Evolutionary conservation across 37 sponge, comb jelly and placozoan species (phyloP).

Genomic region (Eunapius fragilis): DNA sequence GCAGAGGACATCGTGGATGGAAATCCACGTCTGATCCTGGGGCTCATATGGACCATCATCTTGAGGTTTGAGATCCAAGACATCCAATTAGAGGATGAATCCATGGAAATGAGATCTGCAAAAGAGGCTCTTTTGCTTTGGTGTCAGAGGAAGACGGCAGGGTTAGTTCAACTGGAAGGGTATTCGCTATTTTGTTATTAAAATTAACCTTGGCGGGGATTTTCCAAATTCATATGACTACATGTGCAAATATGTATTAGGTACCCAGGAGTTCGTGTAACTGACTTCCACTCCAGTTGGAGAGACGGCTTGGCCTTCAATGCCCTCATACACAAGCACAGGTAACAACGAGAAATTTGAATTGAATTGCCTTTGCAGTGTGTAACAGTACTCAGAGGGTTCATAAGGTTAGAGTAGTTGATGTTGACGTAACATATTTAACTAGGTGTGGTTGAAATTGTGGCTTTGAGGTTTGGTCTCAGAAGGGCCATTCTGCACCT

Average conservation of each 20-base stretch:
- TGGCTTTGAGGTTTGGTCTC: no score
- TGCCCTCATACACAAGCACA: conserved; percentile 97
- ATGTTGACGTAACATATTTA: no score
- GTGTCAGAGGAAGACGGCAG: conserved; percentile 95
- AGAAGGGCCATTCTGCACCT: no score
- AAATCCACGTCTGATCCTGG: conserved; percentile 86
- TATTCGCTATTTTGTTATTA: not conserved
- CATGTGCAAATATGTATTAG: no score
- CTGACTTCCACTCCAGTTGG: conserved; percentile 94
- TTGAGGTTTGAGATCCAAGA: conserved; percentile 84
- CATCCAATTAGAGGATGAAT: conserved; percentile 83
- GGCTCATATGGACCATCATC: conserved; percentile 95
- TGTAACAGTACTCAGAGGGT: not conserved
- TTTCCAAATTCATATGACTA: no score
- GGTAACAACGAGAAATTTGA: conserved; percentile 53
- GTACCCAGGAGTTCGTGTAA: conserved; percentile 89
- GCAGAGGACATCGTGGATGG: conserved; percentile 98
- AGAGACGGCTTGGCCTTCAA: conserved; percentile 94
- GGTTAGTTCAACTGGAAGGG: conserved; percentile 32
- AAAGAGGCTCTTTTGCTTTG: conserved; percentile 96
- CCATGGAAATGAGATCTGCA: conserved; percentile 86
- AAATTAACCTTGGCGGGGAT: not conserved
- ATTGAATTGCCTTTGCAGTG: not conserved
- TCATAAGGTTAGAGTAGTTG: no score
- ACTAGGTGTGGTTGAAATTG: no score